Evolutionary conservation across 2,113 vertebrate species (phyloP), one percentile per base, ranked within the genome.

Genomic region (Lophura nycthemera): DNA sequence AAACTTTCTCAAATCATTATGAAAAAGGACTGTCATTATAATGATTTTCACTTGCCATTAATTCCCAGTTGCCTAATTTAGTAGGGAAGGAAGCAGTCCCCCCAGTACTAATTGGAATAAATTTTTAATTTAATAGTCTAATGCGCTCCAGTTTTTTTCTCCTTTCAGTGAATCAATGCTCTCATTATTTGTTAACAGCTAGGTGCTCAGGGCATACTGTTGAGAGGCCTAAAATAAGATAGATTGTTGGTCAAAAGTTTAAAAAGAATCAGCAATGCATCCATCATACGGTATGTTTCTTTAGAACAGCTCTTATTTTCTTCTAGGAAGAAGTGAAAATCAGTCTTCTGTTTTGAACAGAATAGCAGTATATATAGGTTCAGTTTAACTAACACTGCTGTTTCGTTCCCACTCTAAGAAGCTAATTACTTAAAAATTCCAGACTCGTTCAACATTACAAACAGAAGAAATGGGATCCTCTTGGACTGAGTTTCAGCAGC

Each of bases 111-210:
- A 95, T 59, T 96, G 61, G 69, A 96, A 92, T 94, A 94, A 92
- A 91, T 90, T 90, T 95, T 97, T 95, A 83, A 94, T 93, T 75
- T 91, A 90, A 88, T 95, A 90, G 80, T 66, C 65, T 75, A 91
- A 74, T 65, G 52, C 9, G 36, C 76, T 92, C 76, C 76, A 79
- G 27, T 81, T 91, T 72, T 61, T 45, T 74, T 52, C 79, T 63
- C 11, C 52, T 90, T 86, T 77, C 66, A 91, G 52, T 2, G 0
- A 95, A 81, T 78, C 79, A 88, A 74, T 65, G 88, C 21, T 86
- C 72, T 93, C 79, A 76, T 93, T 92, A 95, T 86, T 93, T 91
- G 88, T 89, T 91, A 91, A 95, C 0, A 0, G 65, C 25, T 57
- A 73, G 40, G 47, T 81, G 30, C 76, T 86, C 27, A 48, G 27